Conservation (phyloP, 2,888 invertebrate genomes). For the Athalia rosae region DNA sequence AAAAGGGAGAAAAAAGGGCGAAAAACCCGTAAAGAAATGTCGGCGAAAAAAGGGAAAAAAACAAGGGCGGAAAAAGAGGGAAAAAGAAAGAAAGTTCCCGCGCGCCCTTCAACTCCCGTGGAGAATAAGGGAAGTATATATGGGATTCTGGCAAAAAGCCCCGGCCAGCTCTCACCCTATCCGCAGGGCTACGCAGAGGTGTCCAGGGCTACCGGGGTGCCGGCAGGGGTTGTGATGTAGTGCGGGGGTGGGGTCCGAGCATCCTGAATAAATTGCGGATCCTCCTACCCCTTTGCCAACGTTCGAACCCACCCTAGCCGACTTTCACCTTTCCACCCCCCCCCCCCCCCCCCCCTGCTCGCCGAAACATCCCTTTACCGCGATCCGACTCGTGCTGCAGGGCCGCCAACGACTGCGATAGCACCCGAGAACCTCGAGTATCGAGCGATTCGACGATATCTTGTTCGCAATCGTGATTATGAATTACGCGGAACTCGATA, state of each 20-base stretch:
- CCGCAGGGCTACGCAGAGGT: conserved; percentile 45
- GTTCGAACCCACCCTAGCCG: neutral
- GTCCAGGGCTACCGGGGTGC: conserved; percentile 43
- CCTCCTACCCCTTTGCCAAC: conserved; percentile 44
- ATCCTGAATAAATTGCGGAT: conserved; percentile 48
- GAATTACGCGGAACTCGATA: conserved; percentile 27
- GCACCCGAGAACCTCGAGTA: neutral
- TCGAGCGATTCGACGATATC: conserved; percentile 32
- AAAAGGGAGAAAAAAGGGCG: neutral
- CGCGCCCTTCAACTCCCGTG: no score
- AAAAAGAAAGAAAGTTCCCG: neutral
- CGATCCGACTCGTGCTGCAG: conserved; percentile 5
- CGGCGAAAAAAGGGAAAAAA: neutral
- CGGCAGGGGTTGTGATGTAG: conserved; percentile 47
- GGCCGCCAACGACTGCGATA: conserved; percentile 41
- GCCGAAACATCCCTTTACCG: neutral
- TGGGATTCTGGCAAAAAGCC: neutral
- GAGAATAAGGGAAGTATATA: no score
- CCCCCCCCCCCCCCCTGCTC: neutral
- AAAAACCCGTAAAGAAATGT: neutral
- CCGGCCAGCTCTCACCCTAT: conserved; percentile 45
- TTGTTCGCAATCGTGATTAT: conserved; percentile 34
- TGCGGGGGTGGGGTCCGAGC: conserved; percentile 44
- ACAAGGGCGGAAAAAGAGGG: neutral
- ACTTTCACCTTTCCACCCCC: conserved; percentile 1